Evolutionary conservation across 2,888 invertebrate genomes (phyloP).

Genomic region (Crossocerus cetratus): DNA sequence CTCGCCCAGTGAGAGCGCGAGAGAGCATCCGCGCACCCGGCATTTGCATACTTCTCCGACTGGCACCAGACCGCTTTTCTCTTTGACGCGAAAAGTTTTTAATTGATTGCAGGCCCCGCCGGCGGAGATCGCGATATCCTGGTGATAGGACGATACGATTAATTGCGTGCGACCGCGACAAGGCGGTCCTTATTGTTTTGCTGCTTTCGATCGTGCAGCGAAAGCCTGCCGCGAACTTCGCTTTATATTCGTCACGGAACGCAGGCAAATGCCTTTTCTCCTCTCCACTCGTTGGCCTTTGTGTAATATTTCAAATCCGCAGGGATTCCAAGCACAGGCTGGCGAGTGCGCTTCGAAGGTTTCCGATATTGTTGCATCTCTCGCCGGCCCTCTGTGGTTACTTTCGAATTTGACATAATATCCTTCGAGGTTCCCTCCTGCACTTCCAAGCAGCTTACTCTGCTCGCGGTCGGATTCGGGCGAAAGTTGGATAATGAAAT

Average conservation of each 20-base stretch:
- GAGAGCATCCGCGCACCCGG: background rate
- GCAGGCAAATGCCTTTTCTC: too few relatives aligned
- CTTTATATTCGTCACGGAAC: too few relatives aligned
- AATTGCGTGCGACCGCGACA: background rate
- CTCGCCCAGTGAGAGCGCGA: too few relatives aligned
- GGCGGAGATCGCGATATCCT: background rate
- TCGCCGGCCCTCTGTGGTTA: slow-evolving; percentile 14
- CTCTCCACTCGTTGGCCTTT: too few relatives aligned
- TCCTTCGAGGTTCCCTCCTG: slow-evolving; percentile 36
- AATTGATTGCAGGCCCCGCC: background rate
- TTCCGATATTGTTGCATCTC: background rate
- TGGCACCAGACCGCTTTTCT: background rate
- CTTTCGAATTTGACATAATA: slow-evolving; percentile 52
- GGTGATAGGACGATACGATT: background rate
- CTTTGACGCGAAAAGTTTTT: background rate
- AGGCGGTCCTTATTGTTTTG: too few relatives aligned
- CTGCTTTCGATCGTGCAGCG: too few relatives aligned
- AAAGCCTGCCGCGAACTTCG: too few relatives aligned
- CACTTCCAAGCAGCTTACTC: slow-evolving; percentile 28
- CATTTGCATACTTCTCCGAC: background rate
- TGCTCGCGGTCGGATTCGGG: too few relatives aligned
- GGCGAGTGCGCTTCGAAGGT: background rate
- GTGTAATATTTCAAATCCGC: too few relatives aligned
- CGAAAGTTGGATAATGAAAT: slow-evolving; percentile 58
- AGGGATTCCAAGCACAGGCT: too few relatives aligned